Evolutionary conservation across 37 sponge, comb jelly and placozoan genomes (phyloP), one percentile per base, ranked within the genome.

Genomic region (Hormiphora californensis): DNA sequence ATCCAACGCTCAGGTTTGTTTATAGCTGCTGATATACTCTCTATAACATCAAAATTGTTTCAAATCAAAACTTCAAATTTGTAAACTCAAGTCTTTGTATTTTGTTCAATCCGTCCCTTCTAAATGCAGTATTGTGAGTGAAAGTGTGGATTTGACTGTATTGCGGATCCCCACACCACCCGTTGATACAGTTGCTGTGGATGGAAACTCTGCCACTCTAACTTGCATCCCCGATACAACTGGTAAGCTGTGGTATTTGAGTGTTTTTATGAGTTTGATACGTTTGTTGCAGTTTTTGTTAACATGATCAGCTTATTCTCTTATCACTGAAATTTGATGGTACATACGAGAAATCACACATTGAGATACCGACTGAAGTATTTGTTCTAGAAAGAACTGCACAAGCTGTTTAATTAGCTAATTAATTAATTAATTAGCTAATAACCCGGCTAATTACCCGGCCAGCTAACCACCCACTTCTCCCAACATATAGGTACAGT

Each of bases 1-100:
- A 40, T 33, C 81, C 81, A 28, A 46, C 5, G 3, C 81, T 73
- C 27, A 73, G 81, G 81, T 73, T 21, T 40, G 44, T 35, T 36
- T 35, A 17, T 36, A 36, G 11, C 27, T 4, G 61, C 7, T 57
- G 23, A 57, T 28, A 57, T 57, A 23, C 9, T 25, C 27, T 57
- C 27, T 57, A 30, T 57, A 5, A 28, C 61, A 57, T 25, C 27
- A 4, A 28, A 57, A 57, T 30, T 17, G 12, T 46, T 46, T 46
- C 51, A 46, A 46, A 17, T 46, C 51, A 46, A 46, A 46, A 8
- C 51, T 46, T 46, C 51, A 8, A 17, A 46, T 12, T 46, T 46
- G 8, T 12, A 46, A 17, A 17, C 12, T 46, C 51, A 46, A 46
- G 12, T 46, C 8, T 17, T 8, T 46, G 8, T 12, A 46, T 8